phyloP scores from a whole-genome alignment of 37 sponge, comb jelly and placozoan genomes.

The Mnemiopsis leidyi region DNA sequence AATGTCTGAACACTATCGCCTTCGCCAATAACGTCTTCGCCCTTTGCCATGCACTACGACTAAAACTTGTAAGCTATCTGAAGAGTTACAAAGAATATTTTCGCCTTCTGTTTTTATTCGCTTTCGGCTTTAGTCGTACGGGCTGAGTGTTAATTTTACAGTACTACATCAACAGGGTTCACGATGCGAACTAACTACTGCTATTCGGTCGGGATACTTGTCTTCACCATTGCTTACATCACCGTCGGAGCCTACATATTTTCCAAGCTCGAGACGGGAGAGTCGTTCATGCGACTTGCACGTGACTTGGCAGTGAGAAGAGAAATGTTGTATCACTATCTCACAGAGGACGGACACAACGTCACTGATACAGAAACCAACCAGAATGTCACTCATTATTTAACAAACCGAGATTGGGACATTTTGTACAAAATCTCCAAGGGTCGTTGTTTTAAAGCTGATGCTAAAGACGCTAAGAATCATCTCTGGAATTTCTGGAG shows the following conservation, averaged over 20 bases:
- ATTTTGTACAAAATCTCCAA: not conserved
- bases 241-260: not conserved
- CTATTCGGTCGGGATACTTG: not conserved
- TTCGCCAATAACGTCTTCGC: too few relatives aligned
- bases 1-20: too few relatives aligned
- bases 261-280: not conserved
- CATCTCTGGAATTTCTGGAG: not conserved
- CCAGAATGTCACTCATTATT: not conserved
- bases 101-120: too few relatives aligned
- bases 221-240: not conserved
- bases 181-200: not conserved
- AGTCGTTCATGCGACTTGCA: too few relatives aligned
- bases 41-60: too few relatives aligned
- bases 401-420: not conserved
- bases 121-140: too few relatives aligned
- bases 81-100: too few relatives aligned
- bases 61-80: too few relatives aligned
- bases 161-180: too few relatives aligned
- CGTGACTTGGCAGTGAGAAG: too few relatives aligned
- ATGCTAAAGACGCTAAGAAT: not conserved
- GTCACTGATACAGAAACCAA: not conserved
- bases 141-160: too few relatives aligned
- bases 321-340: not conserved
- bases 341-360: not conserved
- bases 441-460: not conserved